Evolutionary conservation across 2,797 vertebrate species (phyloP).

Genomic region (Urocyon cinereoargenteus): DNA sequence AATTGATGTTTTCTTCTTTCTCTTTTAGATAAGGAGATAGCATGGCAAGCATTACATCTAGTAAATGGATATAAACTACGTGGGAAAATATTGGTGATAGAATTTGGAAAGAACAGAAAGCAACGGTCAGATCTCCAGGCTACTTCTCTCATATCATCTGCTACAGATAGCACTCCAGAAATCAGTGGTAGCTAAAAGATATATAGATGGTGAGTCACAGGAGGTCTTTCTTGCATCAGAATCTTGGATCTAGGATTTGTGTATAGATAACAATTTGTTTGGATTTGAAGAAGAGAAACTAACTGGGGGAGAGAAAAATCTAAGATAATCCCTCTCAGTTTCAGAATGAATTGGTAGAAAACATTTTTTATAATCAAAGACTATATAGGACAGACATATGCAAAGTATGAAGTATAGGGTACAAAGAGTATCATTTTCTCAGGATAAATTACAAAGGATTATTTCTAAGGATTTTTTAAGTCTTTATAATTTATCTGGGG

Average conservation of each 20-base stretch:
- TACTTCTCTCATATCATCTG: constrained; percentile 44
- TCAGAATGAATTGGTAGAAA: constrained; percentile 48
- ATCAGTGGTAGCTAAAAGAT: constrained; percentile 70
- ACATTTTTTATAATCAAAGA: constrained; percentile 50
- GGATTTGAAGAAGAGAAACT: neutral
- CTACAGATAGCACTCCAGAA: constrained; percentile 56
- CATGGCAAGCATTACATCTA: constrained; percentile 90
- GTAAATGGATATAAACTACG: constrained; percentile 93
- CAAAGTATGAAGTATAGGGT: constrained; percentile 19
- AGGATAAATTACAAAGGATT: constrained; percentile 53
- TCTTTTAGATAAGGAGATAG: constrained; percentile 89
- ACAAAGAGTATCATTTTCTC: constrained; percentile 72
- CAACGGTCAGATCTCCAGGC: constrained; percentile 60
- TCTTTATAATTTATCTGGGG: constrained; percentile 50
- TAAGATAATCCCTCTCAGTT: constrained; percentile 36
- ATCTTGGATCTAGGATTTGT: neutral
- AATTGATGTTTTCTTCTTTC: constrained; percentile 65
- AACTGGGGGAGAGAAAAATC: neutral
- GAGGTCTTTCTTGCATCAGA: neutral
- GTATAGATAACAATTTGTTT: constrained; percentile 51
- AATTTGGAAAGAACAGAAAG: constrained; percentile 91
- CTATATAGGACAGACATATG: neutral
- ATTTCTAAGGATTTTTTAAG: constrained; percentile 39
- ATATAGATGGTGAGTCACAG: neutral
- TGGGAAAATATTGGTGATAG: constrained; percentile 94